Conservation (phyloP, 2,797 vertebrate genomes). For the Hydrophis major region DNA sequence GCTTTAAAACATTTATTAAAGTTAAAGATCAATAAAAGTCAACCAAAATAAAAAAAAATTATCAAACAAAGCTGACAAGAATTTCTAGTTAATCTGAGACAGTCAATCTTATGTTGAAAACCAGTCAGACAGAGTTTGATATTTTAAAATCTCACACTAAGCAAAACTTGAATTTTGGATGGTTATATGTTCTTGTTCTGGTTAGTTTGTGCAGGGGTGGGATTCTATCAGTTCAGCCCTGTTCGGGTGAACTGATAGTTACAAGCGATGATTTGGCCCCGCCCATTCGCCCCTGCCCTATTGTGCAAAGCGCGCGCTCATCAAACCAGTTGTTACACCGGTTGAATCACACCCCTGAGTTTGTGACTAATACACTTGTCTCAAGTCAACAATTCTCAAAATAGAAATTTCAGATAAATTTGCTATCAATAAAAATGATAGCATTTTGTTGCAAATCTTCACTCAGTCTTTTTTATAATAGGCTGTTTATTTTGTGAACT, state of each 20-base stretch:
- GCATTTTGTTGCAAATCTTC: neutral
- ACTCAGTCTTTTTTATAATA: neutral
- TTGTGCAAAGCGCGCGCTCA: no score
- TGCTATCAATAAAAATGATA: neutral
- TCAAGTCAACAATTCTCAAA: neutral
- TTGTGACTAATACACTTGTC: neutral
- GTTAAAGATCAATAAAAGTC: neutral
- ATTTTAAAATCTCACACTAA: neutral
- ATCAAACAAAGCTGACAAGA: neutral
- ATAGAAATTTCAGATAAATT: neutral
- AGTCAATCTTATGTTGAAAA: neutral
- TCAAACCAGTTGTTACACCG: no score
- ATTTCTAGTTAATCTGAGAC: neutral
- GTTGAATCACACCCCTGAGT: neutral
- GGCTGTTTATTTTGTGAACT: neutral
- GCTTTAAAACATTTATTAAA: neutral
- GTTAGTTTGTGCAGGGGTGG: neutral
- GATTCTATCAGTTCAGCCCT: no score
- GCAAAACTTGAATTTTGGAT: neutral
- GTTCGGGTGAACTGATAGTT: no score
- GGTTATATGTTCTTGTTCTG: neutral
- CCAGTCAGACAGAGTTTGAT: neutral
- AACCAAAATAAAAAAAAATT: neutral
- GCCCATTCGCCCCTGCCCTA: no score
- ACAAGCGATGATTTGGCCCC: no score